These are phyloP conservation scores for Eulimnadia texana DNA, from an alignment of 1,140 invertebrate species.

Conservation along the genomic window DNA sequence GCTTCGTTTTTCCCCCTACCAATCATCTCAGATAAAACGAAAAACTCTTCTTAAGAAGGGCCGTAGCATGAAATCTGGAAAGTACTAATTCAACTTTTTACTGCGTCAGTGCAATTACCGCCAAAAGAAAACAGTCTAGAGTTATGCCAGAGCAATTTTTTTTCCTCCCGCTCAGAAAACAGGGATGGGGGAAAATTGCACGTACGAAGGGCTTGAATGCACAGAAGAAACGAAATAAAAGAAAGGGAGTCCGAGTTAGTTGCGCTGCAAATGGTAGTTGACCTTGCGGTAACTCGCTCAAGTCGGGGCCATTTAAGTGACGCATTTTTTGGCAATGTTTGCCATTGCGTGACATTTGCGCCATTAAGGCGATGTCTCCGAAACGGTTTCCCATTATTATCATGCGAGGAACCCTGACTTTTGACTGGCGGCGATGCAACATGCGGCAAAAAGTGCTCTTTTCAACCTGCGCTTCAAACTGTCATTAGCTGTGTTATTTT, in stretches of 20 bases:
- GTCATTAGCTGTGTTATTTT: not conserved
- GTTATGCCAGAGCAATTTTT: no score
- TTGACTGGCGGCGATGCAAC: not conserved
- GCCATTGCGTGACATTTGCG: not conserved
- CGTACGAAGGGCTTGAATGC: no score
- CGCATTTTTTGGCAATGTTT: not conserved
- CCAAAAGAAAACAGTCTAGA: no score
- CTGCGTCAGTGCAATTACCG: no score
- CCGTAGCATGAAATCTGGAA: no score
- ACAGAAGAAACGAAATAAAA: not conserved
- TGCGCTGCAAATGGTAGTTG: not conserved
- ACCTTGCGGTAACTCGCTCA: not conserved
- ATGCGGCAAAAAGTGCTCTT: not conserved
- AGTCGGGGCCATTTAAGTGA: not conserved
- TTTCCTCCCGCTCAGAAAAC: no score
- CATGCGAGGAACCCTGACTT: not conserved
- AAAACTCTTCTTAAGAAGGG: no score
- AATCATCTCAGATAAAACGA: no score
- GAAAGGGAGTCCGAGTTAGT: not conserved
- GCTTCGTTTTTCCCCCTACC: no score
- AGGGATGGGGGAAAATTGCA: no score
- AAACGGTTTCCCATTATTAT: not conserved
- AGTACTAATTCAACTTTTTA: no score
- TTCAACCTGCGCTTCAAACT: not conserved
- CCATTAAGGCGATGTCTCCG: not conserved